Conservation (phyloP, 2,797 vertebrate species). For the Sitta carolinensis region DNA sequence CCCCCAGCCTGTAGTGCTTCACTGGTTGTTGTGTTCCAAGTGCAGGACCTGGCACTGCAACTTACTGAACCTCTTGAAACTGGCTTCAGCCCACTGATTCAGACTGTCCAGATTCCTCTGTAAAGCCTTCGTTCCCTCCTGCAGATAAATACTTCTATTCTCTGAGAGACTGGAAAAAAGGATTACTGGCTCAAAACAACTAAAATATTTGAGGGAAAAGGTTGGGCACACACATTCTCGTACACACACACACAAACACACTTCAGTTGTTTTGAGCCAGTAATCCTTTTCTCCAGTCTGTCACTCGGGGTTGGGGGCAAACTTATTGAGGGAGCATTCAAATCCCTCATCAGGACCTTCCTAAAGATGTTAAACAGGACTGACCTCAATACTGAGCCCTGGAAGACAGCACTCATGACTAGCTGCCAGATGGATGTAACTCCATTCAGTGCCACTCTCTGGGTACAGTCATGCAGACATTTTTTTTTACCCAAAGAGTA, state of each 20-base stretch:
- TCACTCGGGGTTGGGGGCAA: not conserved
- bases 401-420: not conserved
- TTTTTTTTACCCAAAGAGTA: not conserved
- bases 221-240: not conserved
- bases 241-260: too few relatives aligned
- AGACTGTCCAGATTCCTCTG: not conserved
- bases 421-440: not conserved
- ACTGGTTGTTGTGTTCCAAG: too few relatives aligned
- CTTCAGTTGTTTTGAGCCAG: not conserved
- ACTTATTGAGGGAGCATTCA: accelerated
- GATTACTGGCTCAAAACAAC: not conserved
- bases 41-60: not conserved
- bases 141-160: not conserved
- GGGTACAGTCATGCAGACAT: not conserved
- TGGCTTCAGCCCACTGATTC: not conserved
- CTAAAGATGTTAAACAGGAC: not conserved
- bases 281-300: not conserved
- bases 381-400: not conserved
- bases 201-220: not conserved
- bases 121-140: not conserved
- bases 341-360: not conserved
- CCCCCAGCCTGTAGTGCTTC: not conserved
- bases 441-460: not conserved
- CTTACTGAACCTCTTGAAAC: not conserved
- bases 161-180: not conserved